Conservation (phyloP, 92 coral and sea anemone genomes). For the Palythoa heliodiscus region DNA sequence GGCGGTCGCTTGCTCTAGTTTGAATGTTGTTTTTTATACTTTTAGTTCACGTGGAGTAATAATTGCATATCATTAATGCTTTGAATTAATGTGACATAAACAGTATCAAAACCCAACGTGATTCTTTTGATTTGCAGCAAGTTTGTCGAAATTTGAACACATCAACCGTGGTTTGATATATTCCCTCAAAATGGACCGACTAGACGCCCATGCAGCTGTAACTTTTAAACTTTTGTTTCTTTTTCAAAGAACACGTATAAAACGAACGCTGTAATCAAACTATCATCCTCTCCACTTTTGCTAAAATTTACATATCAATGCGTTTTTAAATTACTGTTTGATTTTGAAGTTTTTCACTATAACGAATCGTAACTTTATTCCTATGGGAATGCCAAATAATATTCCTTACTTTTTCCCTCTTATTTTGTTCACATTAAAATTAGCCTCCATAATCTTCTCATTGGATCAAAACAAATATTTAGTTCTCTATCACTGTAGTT, state of each 20-base stretch:
- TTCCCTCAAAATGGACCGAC: neutral
- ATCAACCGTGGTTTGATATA: neutral
- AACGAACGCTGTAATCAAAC: neutral
- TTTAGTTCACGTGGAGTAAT: constrained; percentile 17
- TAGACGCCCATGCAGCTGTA: neutral
- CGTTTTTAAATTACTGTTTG: no score
- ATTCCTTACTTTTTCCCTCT: no score
- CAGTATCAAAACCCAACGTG: neutral
- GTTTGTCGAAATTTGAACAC: neutral
- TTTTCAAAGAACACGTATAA: neutral
- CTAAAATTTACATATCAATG: neutral
- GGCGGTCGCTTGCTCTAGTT: neutral
- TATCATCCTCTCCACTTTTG: neutral
- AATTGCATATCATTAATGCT: neutral
- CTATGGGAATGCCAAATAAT: neutral
- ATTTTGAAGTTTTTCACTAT: no score
- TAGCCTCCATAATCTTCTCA: neutral
- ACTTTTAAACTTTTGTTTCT: neutral
- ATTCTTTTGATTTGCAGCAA: neutral
- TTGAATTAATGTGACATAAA: neutral
- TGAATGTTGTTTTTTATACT: neutral
- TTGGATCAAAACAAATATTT: neutral
- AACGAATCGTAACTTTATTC: no score
- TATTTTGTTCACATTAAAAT: no score
- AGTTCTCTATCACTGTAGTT: neutral